phyloP scores from a whole-genome alignment of 1,140 invertebrate species.

The Heliothis virescens region DNA sequence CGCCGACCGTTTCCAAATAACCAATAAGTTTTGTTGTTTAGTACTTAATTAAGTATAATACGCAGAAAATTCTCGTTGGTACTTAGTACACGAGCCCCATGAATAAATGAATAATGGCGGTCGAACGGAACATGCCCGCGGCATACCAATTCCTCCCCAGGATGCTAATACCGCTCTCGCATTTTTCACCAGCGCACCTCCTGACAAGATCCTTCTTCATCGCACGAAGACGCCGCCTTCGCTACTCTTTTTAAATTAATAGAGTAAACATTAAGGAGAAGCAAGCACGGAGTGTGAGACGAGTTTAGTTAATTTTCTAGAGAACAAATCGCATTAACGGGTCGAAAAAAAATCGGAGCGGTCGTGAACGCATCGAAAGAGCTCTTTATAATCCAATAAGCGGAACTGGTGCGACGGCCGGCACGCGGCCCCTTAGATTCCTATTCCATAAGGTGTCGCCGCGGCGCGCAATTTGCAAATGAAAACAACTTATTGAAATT shows the following conservation, averaged over 20 bases:
- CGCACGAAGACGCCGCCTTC: conserved; percentile 41
- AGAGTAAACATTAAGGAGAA: conserved; percentile 49
- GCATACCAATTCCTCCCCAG: conserved; percentile 79
- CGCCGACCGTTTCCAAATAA: conserved; percentile 11
- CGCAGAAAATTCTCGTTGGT: conserved; percentile 67
- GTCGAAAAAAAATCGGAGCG: conserved; percentile 53
- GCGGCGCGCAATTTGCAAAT: conserved; percentile 84
- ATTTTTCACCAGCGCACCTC: conserved; percentile 74
- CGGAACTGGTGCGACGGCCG: conserved; percentile 61
- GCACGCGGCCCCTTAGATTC: conserved; percentile 74
- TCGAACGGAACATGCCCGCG: conserved; percentile 72
- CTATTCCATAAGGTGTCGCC: conserved; percentile 84
- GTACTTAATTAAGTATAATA: conserved; percentile 32
- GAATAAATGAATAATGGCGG: conserved; percentile 84
- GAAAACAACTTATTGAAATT: conserved; percentile 86
- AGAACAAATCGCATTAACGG: conserved; percentile 43
- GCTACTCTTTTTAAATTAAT: conserved; percentile 57
- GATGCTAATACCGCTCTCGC: conserved; percentile 76
- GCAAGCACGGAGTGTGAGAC: conserved; percentile 22
- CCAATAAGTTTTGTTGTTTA: conserved; percentile 10
- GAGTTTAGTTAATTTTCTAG: conserved; percentile 25
- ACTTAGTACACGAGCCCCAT: conserved; percentile 74
- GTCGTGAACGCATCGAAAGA: conserved; percentile 58
- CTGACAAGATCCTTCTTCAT: conserved; percentile 71
- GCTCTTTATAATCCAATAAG: conserved; percentile 82